Conservation (phyloP, 2,797 vertebrate species). For the Etheostoma perlongum region DNA sequence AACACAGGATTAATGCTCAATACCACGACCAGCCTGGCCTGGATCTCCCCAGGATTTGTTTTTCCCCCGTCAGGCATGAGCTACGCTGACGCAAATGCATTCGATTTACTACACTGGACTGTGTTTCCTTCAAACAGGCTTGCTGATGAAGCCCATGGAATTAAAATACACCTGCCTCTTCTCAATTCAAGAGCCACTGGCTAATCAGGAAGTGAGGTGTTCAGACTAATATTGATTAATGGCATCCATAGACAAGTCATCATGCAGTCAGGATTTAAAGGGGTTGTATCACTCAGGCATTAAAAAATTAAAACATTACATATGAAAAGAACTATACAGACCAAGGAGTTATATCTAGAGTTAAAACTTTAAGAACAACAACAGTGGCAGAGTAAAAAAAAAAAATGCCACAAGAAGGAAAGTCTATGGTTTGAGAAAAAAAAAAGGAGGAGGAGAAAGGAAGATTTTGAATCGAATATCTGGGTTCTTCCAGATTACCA, state of each 20-base stretch:
- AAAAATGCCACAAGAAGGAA: conserved; percentile 69
- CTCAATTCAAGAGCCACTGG: conserved; percentile 27
- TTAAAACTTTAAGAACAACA: conserved; percentile 55
- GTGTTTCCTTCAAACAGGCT: conserved; percentile 8
- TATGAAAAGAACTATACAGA: conserved; percentile 42
- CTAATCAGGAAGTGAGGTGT: conserved; percentile 47
- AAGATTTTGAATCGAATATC: conserved; percentile 39
- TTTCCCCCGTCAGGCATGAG: conserved; percentile 29
- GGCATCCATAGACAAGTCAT: conserved; percentile 56
- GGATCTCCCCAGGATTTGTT: conserved; percentile 33
- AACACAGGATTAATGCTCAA: conserved; percentile 18
- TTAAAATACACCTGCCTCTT: conserved; percentile 14
- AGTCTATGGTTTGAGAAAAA: conserved; percentile 63
- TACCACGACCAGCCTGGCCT: conserved; percentile 1
- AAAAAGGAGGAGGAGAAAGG: conserved; percentile 54
- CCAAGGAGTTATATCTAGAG: conserved; percentile 41
- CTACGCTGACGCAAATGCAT: conserved; percentile 30
- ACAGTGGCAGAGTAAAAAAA: conserved; percentile 18
- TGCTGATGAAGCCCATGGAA: background rate
- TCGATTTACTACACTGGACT: conserved; percentile 33
- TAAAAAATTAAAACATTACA: conserved; percentile 51
- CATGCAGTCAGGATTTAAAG: conserved; percentile 54
- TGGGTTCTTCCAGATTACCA: conserved; percentile 44
- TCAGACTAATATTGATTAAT: conserved; percentile 75
- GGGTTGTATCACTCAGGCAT: conserved; percentile 45